Evolutionary conservation across 2,888 invertebrate species (phyloP), one percentile per base, ranked within the genome.

Genomic region (Gastrophysa polygoni): DNA sequence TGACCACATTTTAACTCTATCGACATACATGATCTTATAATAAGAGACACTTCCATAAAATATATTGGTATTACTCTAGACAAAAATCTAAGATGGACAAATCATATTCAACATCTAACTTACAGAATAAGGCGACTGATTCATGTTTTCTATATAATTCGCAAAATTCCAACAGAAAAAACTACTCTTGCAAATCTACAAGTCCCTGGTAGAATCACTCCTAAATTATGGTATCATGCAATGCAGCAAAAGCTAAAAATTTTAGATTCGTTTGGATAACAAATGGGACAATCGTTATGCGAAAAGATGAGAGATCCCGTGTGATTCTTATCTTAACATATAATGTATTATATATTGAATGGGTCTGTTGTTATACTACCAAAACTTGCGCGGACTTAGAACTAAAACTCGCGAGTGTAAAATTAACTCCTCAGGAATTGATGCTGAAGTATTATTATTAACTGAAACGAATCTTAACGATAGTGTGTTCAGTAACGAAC

Each of bases 331-430:
- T 49, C 49, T 24, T n/a, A 49, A 49, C 49, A 49, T 14, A 49
- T 24, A n/a, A n/a, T 28, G 16, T 24, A 49, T 49, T 24, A 1
- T 28, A 49, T 24, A 49, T 17, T 49, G 10, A 16, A 49, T 49
- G 49, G 49, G 28, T 24, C 49, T 49, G 49, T 49, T 17, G 28
- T 49, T 49, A 28, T 49, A 49, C 24, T 49, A 49, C 24, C 49
- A 49, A 49, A 49, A 28, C 49, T 14, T 49, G 29, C 28, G 49
- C 49, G 49, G 49, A 49, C 49, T 49, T 0, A 14, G 29, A 49
- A 49, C 49, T 24, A 49, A 7, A 49, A 28, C 29, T 49, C 49
- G 28, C 49, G 14, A 29, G 29, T 49, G 49, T 29, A 28, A 29
- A 49, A 49, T 49, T 16, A 49, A 49, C 28, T 49, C 49, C 49